phyloP scores from a whole-genome alignment of 2,797 vertebrate genomes.

The Danio tinwini region DNA sequence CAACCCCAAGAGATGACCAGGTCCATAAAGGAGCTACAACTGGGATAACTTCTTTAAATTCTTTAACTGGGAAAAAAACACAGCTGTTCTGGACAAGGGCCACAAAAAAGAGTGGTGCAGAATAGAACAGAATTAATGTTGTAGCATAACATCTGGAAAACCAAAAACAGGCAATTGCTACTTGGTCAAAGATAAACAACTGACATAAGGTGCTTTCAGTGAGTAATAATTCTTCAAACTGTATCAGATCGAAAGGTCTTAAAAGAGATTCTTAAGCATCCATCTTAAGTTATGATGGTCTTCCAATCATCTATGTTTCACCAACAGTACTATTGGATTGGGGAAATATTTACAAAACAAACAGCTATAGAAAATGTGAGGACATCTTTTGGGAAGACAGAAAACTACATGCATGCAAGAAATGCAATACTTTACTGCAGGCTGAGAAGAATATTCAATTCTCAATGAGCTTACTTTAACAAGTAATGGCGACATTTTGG shows the following conservation, averaged over 20 bases:
- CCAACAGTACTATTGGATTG: too few relatives aligned
- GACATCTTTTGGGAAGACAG: background rate
- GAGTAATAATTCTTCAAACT: background rate
- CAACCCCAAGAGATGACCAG: background rate
- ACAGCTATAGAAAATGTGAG: background rate
- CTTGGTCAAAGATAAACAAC: background rate
- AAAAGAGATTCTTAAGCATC: background rate
- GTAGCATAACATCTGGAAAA: conserved; percentile 2
- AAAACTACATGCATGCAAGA: too few relatives aligned
- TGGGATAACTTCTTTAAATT: too few relatives aligned
- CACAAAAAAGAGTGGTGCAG: background rate
- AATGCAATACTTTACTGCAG: background rate
- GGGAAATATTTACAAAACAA: background rate
- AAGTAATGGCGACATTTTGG: background rate
- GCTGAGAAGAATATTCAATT: background rate
- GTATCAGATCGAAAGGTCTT: background rate
- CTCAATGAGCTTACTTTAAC: background rate
- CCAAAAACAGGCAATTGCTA: conserved; percentile 11
- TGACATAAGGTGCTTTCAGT: background rate
- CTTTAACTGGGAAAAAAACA: background rate
- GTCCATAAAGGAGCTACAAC: background rate
- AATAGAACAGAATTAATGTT: background rate
- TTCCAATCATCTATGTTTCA: background rate
- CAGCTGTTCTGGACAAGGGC: conserved; percentile 11
- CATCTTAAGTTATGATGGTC: background rate